Evolutionary conservation across 2,113 vertebrate genomes (phyloP).

Genomic region (Bothrops jararaca): DNA sequence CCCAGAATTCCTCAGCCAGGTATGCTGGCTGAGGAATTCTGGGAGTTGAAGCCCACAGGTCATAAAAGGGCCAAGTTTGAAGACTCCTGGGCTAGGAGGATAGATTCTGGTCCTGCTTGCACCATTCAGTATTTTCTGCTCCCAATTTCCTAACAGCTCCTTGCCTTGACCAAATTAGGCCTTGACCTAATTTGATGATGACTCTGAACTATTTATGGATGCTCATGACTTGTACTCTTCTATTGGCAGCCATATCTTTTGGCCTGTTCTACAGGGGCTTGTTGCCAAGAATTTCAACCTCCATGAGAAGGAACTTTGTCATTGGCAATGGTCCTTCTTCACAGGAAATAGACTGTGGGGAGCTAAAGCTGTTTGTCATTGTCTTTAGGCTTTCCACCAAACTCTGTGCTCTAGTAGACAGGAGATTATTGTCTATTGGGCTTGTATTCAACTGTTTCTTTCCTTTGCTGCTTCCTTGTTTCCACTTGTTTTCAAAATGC

Average conservation of each 20-base stretch:
- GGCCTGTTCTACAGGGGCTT: background rate
- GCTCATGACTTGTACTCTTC: background rate
- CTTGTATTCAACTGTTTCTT: background rate
- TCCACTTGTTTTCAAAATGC: background rate
- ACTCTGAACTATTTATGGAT: background rate
- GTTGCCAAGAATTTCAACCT: background rate
- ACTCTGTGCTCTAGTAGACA: background rate
- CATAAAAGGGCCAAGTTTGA: too few species aligned
- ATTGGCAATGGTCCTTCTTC: background rate
- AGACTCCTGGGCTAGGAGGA: background rate
- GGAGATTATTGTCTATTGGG: background rate
- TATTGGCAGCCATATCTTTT: background rate
- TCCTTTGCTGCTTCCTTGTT: background rate
- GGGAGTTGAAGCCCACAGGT: too few species aligned
- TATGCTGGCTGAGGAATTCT: too few species aligned
- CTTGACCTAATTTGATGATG: background rate
- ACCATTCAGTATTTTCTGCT: background rate
- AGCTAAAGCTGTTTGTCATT: background rate
- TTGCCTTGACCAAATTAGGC: background rate
- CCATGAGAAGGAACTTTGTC: background rate
- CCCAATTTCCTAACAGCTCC: background rate
- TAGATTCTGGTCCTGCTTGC: background rate
- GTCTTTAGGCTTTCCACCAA: background rate
- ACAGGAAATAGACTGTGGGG: background rate
- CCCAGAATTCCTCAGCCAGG: too few species aligned